These are phyloP conservation scores for Drosophila phalerata DNA, from an alignment of 2,888 invertebrate genomes.

Conservation along the genomic window DNA sequence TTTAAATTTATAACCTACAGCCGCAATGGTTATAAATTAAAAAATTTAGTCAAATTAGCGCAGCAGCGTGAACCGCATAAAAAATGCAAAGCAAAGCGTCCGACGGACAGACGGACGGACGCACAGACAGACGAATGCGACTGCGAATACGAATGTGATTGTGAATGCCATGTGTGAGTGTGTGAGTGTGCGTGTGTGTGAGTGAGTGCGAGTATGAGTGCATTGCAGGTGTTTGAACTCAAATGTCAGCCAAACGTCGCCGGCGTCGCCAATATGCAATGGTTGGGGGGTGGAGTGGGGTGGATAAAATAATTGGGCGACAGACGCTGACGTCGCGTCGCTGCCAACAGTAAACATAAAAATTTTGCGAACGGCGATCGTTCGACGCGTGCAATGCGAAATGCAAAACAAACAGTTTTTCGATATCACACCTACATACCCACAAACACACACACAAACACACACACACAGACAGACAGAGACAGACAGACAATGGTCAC, in stretches of 20 bases:
- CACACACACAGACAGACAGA: slow-evolving; percentile 9
- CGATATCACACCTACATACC: slow-evolving; percentile 55
- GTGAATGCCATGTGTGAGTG: slow-evolving; percentile 4
- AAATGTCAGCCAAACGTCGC: slow-evolving; percentile 72
- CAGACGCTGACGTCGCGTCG: slow-evolving; percentile 62
- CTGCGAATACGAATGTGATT: slow-evolving; percentile 7
- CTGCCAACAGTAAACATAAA: slow-evolving; percentile 55
- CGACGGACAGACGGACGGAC: slow-evolving; percentile 6
- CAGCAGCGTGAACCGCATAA: slow-evolving; percentile 35
- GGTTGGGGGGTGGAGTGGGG: neutral
- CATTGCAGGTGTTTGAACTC: slow-evolving; percentile 81
- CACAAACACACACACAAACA: slow-evolving; percentile 14
- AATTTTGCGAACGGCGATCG: slow-evolving; percentile 52
- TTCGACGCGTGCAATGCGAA: slow-evolving; percentile 67
- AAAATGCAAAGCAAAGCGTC: slow-evolving; percentile 67
- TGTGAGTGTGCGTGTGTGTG: neutral
- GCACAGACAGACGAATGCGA: neutral
- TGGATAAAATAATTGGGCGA: slow-evolving; percentile 59
- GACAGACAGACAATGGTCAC: neutral
- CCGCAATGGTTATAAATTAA: slow-evolving; percentile 66
- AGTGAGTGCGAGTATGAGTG: slow-evolving; percentile 49
- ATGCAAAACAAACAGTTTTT: slow-evolving; percentile 80
- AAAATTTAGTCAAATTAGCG: slow-evolving; percentile 77
- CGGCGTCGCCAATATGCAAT: slow-evolving; percentile 35
- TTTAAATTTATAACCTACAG: slow-evolving; percentile 67